Percentiles rank a stretch among this genome's conserved stretches.
These are phyloP conservation scores for Esox lucius DNA, from an alignment of 2,797 vertebrate genomes.

Conservation along the genomic window DNA sequence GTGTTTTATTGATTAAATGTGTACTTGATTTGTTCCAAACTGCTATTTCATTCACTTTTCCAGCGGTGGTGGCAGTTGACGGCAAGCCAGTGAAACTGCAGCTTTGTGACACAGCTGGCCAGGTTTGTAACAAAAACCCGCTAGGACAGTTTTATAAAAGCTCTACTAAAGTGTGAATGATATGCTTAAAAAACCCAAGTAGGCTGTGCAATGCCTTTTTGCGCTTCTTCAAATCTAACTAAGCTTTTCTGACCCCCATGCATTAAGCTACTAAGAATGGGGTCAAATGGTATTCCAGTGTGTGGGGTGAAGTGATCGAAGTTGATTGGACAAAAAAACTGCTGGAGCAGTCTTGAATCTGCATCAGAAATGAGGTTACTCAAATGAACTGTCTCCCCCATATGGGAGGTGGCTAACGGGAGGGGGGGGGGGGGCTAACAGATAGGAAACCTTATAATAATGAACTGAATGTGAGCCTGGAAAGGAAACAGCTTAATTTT, in stretches of 20 bases:
- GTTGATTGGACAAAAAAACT: conserved; percentile 14
- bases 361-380: conserved; percentile 30
- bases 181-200: background rate
- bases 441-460: conserved; percentile 51
- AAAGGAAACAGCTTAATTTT: conserved; percentile 41
- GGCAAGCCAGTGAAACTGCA: conserved; percentile 94
- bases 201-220: background rate
- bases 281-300: conserved; percentile 23
- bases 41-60: conserved; percentile 5
- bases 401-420: conserved; percentile 21
- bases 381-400: conserved; percentile 29
- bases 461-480: conserved; percentile 40
- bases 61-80: conserved; percentile 89
- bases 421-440: conserved; percentile 22
- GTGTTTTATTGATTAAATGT: background rate
- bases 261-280: background rate
- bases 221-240: background rate
- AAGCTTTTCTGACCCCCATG: background rate
- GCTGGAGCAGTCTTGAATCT: conserved; percentile 17
- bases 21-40: conserved; percentile 7
- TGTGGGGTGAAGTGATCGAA: background rate
- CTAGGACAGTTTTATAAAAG: background rate
- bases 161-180: background rate
- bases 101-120: conserved; percentile 97
- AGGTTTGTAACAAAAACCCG: conserved; percentile 76